These are phyloP conservation scores for Platerodrilus igneus DNA, from an alignment of 2,888 invertebrate species.

Conservation along the genomic window DNA sequence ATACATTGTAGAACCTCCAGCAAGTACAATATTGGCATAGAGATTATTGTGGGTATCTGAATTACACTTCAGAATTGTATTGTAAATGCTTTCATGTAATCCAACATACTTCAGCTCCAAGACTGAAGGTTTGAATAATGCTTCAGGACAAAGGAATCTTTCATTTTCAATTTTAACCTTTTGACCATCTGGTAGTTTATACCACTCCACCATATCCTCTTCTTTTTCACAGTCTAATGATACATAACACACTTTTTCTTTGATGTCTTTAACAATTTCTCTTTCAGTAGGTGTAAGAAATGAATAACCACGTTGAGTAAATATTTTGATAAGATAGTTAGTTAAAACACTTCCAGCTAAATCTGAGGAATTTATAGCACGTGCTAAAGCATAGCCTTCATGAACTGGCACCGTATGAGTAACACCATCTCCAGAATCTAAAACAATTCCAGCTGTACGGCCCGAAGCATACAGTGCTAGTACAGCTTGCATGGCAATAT, in stretches of 20 bases:
- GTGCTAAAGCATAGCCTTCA: conserved; percentile 89
- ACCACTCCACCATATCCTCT: conserved; percentile 95
- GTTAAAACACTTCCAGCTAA: conserved; percentile 89
- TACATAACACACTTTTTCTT: conserved; percentile 89
- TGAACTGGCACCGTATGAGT: conserved; percentile 95
- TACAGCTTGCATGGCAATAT: conserved; percentile 91
- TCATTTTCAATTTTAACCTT: conserved; percentile 91
- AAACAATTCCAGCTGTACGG: conserved; percentile 93
- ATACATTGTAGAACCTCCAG: conserved; percentile 93
- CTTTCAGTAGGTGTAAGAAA: conserved; percentile 90
- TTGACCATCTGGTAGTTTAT: conserved; percentile 89
- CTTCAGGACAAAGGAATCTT: conserved; percentile 93
- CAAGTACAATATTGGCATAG: conserved; percentile 92
- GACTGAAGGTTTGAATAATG: conserved; percentile 91
- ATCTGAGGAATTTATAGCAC: conserved; percentile 89
- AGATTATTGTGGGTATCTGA: conserved; percentile 91
- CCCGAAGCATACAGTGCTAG: conserved; percentile 90
- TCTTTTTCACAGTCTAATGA: conserved; percentile 90
- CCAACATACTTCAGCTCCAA: conserved; percentile 83
- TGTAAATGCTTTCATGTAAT: conserved; percentile 88
- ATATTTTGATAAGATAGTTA: conserved; percentile 91
- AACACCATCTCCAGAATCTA: conserved; percentile 94
- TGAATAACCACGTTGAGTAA: conserved; percentile 86
- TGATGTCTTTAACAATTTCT: conserved; percentile 92
- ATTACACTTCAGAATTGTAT: conserved; percentile 97